Base-by-base conservation (phyloP, 2,113 vertebrate genomes). In the Sminthopsis crassicaudata region DNA sequence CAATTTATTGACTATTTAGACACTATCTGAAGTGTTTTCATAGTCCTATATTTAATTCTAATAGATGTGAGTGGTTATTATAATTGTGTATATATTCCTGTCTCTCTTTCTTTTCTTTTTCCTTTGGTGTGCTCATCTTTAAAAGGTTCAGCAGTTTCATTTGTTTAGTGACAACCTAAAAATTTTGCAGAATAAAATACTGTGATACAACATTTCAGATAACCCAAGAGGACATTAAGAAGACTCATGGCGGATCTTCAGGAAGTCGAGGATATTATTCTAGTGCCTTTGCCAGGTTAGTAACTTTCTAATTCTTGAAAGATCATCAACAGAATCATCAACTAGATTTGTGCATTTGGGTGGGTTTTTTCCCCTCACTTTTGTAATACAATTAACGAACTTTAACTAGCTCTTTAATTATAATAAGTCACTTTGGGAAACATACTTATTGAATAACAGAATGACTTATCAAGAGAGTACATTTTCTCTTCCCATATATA, bases 181-280 rank as follows among this genome's bases (percentile, higher is more conserved):
- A 76, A 57, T 92, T 92, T 76, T 94, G 88, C 24, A 88, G 54
- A 54, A 90, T 93, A 91, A 90, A 95, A 54, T 92, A 95, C 90
- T 46, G 0, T 94, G 67, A 92, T n/a, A 46, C 92, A 94, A 95
- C 91, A 92, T 97, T 53, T 94, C 98, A 99, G 99, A 99, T 99
- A 98, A 99, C 99, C 93, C 99, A 99, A 98, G 99, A 99, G 95
- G 99, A 99, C 98, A 99, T 99, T 98, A 99, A 99, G 98, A 99
- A 99, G 98, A 99, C 99, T 0, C 99, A 99, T 1, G 99, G 99
- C 89, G 99, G 99, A 53, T 99, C 99, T 97, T 99, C 99, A 95
- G 99, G 99, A 98, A 99, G 99, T 98, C 99, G 99, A 98, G 99
- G 99, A 92, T 99, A 99, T 98, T 99, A 99, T 95, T 99, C 99